Evolutionary conservation across 1,140 invertebrate species (phyloP).

Genomic region (Drosophila melanogaster): DNA sequence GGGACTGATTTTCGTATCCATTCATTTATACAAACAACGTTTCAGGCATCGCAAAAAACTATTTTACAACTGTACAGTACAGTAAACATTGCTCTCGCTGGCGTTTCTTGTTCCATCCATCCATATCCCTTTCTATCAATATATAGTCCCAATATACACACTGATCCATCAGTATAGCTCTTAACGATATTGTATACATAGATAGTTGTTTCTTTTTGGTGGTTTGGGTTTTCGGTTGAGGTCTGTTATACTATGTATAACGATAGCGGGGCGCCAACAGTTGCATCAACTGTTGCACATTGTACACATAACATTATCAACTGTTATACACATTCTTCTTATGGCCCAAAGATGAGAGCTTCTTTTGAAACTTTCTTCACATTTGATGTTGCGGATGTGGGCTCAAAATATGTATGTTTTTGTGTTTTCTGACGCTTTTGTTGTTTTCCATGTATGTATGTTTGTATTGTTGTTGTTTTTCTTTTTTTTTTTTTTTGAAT

Average conservation of each 20-base stretch:
- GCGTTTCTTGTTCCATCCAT: conserved; percentile 18
- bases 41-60: conserved; percentile 57
- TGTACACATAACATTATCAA: conserved; percentile 24
- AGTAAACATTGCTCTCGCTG: conserved; percentile 58
- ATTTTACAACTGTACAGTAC: conserved; percentile 68
- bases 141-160: conserved; percentile 19
- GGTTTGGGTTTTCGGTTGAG: conserved; percentile 21
- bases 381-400: conserved; percentile 7
- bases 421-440: conserved; percentile 17
- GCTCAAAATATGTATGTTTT: conserved; percentile 5
- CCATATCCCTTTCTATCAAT: conserved; percentile 14
- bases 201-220: conserved; percentile 32
- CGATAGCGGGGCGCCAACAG: conserved; percentile 23
- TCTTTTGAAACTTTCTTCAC: not conserved
- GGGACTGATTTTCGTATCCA: conserved; percentile 19
- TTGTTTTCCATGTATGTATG: conserved; percentile 6
- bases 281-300: conserved; percentile 40
- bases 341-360: not conserved
- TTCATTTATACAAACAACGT: conserved; percentile 31
- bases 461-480: conserved; percentile 3
- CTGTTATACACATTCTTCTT: not conserved
- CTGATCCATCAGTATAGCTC: conserved; percentile 21
- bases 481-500: not conserved
- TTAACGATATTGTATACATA: conserved; percentile 44
- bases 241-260: conserved; percentile 48